Base-by-base conservation (phyloP, 2,113 vertebrate species). In the Triplophysa siluroides region DNA sequence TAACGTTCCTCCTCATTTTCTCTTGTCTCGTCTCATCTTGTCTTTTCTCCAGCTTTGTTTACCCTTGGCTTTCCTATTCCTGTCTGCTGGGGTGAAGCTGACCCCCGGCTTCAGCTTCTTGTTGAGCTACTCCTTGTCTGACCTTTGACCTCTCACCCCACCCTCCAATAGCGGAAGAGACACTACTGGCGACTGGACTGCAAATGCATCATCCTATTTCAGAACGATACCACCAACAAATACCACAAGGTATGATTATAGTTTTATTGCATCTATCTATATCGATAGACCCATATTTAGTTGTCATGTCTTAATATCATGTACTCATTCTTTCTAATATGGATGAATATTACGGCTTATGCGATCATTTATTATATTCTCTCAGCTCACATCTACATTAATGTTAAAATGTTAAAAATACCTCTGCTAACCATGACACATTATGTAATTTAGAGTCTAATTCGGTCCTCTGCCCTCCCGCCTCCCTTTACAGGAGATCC, bases 121-220 rank as follows among this genome's bases (percentile, higher is more conserved):
- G 68, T 79, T 86, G 81, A 88, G 72, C 73, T 68, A 16, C 33
- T 38, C 33, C 33, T 38, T 38, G 50, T 52, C 16, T 84, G 58
- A 85, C 41, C 41, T 85, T 64, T 76, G 21, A 83, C 86, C n/a
- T 82, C 81, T 81, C 47, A 71, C 74, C 83, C 66, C 80, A 61
- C 60, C 47, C 50, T 67, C 67, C 75, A 47, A 87, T 91, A 97
- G 95, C 94, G 95, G 88, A 97, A 96, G 81, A 90, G 94, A 79
- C 95, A 96, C 84, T 97, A 95, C 68, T 97, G 95, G 95, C 93
- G 95, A 33, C 89, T 96, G 84, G 95, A 97, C 89, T 95, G 94
- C 84, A 97, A 97, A 85, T 97, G 95, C 86, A 91, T 96, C 88
- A 96, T 94, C 23, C 93, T 97, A 8, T 96, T 96, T 90, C 95